phyloP scores from a whole-genome alignment of 2,888 invertebrate genomes.

The Drosophila percnosoma region DNA sequence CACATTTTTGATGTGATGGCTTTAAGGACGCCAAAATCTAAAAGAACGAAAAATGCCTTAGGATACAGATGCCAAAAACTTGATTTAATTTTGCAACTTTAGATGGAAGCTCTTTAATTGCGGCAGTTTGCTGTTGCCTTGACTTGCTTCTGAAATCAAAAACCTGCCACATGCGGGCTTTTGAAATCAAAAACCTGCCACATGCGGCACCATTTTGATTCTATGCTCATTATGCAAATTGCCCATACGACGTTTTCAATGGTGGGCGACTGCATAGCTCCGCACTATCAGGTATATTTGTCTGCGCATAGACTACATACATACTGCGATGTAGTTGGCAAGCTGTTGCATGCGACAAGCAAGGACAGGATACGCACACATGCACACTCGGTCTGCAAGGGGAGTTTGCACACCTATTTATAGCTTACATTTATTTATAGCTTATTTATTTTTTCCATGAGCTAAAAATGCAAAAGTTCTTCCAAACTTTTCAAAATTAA shows the following conservation, averaged over 20 bases:
- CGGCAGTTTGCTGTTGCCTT: conserved; percentile 52
- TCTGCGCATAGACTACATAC: conserved; percentile 21
- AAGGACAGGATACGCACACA: conserved; percentile 19
- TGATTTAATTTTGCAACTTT: conserved; percentile 32
- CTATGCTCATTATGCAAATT: conserved; percentile 75
- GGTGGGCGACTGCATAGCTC: conserved; percentile 37
- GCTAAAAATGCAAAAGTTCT: not conserved
- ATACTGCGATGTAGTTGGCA: conserved; percentile 48
- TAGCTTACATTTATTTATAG: not conserved
- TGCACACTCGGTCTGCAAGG: not conserved
- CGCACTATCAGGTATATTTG: conserved; percentile 38
- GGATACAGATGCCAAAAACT: conserved; percentile 66
- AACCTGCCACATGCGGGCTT: conserved; percentile 40
- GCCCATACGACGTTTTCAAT: conserved; percentile 61
- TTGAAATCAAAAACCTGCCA: conserved; percentile 45
- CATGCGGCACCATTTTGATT: conserved; percentile 43
- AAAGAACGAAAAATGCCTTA: conserved; percentile 50
- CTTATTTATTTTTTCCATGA: not conserved
- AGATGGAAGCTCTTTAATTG: conserved; percentile 54
- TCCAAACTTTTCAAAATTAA: not conserved
- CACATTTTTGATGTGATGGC: conserved; percentile 45
- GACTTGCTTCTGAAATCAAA: conserved; percentile 41
- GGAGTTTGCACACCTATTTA: not conserved
- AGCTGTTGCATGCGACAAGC: conserved; percentile 63
- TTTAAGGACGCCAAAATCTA: conserved; percentile 59